Evolutionary conservation across 2,113 vertebrate species (phyloP), one percentile per base, ranked within the genome.

Genomic region (Vombatus ursinus): DNA sequence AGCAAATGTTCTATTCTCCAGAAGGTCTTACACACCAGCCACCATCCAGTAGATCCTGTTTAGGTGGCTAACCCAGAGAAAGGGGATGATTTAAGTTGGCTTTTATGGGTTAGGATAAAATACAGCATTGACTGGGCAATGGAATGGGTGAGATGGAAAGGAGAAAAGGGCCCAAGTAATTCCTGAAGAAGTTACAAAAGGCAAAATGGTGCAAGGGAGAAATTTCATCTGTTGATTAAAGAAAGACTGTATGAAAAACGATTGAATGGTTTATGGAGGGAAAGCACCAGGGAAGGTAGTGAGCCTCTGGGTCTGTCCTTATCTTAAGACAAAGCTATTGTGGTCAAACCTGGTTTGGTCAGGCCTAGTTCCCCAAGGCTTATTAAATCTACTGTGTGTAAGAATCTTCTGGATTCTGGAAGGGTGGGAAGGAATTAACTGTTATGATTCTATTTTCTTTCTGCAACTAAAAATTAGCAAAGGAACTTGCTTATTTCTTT

Each of bases 231-330:
- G 16, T 48, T 94, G 47, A 16, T 49, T 84, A 96, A 77, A 93
- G 53, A 96, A 93, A 94, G 89, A 8, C 50, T 53, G 49, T 94
- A 94, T 50, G 90, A 95, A 90, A 92, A 48, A n/a, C 12, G 89
- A 14, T 51, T 50, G 53, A 89, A 31, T 94, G 26, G 47, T 68
- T 5, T 14, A 22, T 93, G 37, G 11, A 91, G 8, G 8, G 47
- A 52, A 28, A 50, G 25, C 23, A n/a, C 0, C 50, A 12, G 23
- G 54, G n/a, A 44, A 22, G 37, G 19, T 44, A 6, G 16, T 77
- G 4, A 77, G 68, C 37, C 16, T 77, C n/a, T 77, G 68, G 68
- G 14, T n/a, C 68, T 3, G n/a, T n/a, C 8, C 11, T 68, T 19
- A 53, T 50, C 93, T 93, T 2, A 92, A 50, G 44, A 89, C 25